These are phyloP conservation scores for Caenorhabditis sp. DNA, from an alignment of 2,888 invertebrate genomes.

Conservation along the genomic window DNA sequence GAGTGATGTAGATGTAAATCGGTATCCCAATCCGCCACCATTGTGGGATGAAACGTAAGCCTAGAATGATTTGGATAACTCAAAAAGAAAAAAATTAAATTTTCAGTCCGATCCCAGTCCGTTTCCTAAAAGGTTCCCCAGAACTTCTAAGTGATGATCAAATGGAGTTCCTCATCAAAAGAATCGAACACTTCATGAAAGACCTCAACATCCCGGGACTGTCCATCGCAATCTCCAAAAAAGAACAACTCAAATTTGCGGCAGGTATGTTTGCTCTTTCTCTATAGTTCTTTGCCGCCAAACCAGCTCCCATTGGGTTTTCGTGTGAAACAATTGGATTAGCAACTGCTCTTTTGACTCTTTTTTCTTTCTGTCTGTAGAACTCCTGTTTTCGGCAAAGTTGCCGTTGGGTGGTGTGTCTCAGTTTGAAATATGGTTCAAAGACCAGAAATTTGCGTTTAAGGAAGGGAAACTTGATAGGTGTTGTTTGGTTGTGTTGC, in stretches of 20 bases:
- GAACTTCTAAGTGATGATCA: conserved; percentile 75
- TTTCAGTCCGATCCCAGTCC: conserved; percentile 73
- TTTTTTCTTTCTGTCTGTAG: no score
- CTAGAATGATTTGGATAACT: no score
- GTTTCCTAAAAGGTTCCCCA: conserved; percentile 72
- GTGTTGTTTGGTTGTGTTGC: neutral
- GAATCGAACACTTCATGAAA: conserved; percentile 81
- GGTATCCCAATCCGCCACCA: conserved; percentile 79
- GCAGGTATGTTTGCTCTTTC: conserved; percentile 73
- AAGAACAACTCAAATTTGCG: conserved; percentile 82
- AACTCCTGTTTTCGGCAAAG: no score
- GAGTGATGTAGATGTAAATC: conserved; percentile 78
- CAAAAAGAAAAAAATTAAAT: neutral
- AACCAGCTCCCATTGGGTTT: conserved; percentile 40
- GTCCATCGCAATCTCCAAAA: conserved; percentile 81
- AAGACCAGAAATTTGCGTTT: neutral
- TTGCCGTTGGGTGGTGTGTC: no score
- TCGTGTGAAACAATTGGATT: conserved; percentile 52
- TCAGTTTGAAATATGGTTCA: no score
- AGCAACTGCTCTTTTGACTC: conserved; percentile 1
- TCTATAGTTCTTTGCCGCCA: conserved; percentile 31
- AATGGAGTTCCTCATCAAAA: conserved; percentile 76
- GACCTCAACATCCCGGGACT: conserved; percentile 82
- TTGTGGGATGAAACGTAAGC: conserved; percentile 76
- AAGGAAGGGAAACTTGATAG: conserved; percentile 25